Conservation (phyloP, 2,888 invertebrate genomes). For the Mythimna vitellina region DNA sequence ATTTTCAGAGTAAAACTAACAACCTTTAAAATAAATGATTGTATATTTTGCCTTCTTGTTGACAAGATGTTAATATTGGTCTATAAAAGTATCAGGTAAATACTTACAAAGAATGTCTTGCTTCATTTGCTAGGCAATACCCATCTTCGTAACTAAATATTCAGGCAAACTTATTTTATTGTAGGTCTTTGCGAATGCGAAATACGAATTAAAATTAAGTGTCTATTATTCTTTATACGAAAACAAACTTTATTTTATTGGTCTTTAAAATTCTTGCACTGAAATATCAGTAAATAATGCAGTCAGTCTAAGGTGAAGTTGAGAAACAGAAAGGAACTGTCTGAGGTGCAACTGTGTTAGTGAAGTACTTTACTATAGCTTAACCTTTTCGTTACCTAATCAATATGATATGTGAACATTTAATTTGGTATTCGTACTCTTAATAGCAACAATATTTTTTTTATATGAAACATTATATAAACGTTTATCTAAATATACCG, state of each 20-base stretch:
- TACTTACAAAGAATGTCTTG: neutral
- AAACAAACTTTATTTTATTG: neutral
- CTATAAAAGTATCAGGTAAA: neutral
- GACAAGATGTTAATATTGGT: too few relatives aligned
- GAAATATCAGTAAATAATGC: conserved; percentile 1
- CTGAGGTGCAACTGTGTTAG: conserved; percentile 1
- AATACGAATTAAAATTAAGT: neutral
- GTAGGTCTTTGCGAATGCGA: neutral
- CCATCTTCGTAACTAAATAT: neutral
- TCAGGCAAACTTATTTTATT: conserved; percentile 13
- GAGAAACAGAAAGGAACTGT: conserved; percentile 6
- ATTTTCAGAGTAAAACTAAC: too few relatives aligned
- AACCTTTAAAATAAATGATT: too few relatives aligned
- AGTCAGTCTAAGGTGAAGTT: conserved; percentile 5
- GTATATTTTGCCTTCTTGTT: too few relatives aligned
- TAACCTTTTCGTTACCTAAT: conserved; percentile 34
- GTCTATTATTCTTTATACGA: too few relatives aligned
- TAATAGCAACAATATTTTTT: conserved; percentile 23
- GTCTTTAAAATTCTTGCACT: conserved; percentile 1
- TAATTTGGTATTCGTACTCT: conserved; percentile 10
- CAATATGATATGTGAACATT: conserved; percentile 12
- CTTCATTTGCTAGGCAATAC: conserved; percentile 5
- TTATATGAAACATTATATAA: conserved; percentile 32
- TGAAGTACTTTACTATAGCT: conserved; percentile 21
- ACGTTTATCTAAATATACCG: conserved; percentile 12